Evolutionary conservation across 2,888 invertebrate genomes (phyloP), one percentile per base, ranked within the genome.

Genomic region (Oscheius sp.): DNA sequence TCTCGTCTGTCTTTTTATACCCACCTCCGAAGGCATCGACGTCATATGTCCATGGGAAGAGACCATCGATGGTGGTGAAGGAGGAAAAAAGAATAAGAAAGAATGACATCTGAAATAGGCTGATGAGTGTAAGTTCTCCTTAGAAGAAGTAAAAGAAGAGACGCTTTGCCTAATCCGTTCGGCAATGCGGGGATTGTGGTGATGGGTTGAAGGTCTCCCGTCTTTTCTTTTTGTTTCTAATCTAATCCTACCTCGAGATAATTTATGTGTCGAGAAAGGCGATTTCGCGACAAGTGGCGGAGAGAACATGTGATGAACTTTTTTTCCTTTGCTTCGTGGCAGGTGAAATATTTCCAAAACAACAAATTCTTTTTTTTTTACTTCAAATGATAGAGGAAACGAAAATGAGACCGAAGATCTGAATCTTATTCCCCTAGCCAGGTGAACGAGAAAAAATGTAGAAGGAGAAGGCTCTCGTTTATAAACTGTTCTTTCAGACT

Each of bases 21-120:
- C 68, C 24, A 83, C 83, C 83, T 75, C 83, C 83, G 65, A 83
- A 82, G 14, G 82, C 70, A 62, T 83, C 83, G 68, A 80, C 80
- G 71, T 83, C 83, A 62, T 82, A 83, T 1, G 83, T 83, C 83
- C 83, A 83, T 22, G 83, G 83, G 57, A 65, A 65, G 5, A 65
- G 30, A 44, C 54, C 59, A n/a, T n/a, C n/a, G n/a, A n/a, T n/a
- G n/a, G n/a, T n/a, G 2, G 12, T n/a, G 9, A 50, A 26, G 17
- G 44, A 51, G 14, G 20, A 50, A 26, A 32, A 33, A 20, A 64
- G 26, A n/a, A 38, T 24, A 9, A 50, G 33, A n/a, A 50, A 3
- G 20, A 30, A 26, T n/a, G 30, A 26, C 59, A 59, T 59, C 44
- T 59, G 36, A 20, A 41, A 41, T n/a, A 41, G n/a, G 26, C 6